A percentile compares a stretch with the other conserved stretches of the same genome.
These are phyloP conservation scores for Rhagophthalmus giganteus DNA, from an alignment of 2,888 invertebrate species.

Conservation along the genomic window DNA sequence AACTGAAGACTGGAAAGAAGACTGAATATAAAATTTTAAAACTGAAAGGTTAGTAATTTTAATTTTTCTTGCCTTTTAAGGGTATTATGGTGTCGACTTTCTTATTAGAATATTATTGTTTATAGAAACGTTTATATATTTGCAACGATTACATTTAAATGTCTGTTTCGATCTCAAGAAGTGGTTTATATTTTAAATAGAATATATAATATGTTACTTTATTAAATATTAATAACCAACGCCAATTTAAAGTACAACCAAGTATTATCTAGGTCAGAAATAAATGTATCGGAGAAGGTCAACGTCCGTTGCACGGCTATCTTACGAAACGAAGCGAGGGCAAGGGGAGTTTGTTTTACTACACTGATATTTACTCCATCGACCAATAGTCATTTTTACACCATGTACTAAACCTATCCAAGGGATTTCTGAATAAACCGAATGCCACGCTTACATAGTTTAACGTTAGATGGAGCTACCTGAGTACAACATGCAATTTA, in stretches of 20 bases:
- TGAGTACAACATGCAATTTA: too few relatives aligned
- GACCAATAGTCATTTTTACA: constrained; percentile 5
- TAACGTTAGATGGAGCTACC: not conserved
- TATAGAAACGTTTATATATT: too few relatives aligned
- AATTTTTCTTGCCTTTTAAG: not conserved
- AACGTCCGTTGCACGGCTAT: constrained; percentile 28
- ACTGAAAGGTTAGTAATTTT: constrained; percentile 14
- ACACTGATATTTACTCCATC: constrained; percentile 15
- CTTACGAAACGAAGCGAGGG: constrained; percentile 4
- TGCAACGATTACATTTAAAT: too few relatives aligned
- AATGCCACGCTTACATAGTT: not conserved
- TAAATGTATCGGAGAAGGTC: constrained; percentile 28
- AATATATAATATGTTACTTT: too few relatives aligned
- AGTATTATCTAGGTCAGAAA: constrained; percentile 26
- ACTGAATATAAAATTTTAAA: constrained; percentile 22
- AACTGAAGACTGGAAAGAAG: constrained; percentile 29
- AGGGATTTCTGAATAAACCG: constrained; percentile 4
- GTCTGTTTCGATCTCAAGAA: too few relatives aligned
- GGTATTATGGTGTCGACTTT: too few relatives aligned
- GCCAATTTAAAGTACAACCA: constrained; percentile 9
- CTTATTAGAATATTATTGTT: too few relatives aligned
- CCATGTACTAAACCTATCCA: constrained; percentile 7
- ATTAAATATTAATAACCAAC: too few relatives aligned
- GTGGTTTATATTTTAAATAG: too few relatives aligned
- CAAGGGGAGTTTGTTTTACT: constrained; percentile 10